Base-by-base conservation (phyloP, 1,140 invertebrate species). In the Mycetomoellerius zeteki region DNA sequence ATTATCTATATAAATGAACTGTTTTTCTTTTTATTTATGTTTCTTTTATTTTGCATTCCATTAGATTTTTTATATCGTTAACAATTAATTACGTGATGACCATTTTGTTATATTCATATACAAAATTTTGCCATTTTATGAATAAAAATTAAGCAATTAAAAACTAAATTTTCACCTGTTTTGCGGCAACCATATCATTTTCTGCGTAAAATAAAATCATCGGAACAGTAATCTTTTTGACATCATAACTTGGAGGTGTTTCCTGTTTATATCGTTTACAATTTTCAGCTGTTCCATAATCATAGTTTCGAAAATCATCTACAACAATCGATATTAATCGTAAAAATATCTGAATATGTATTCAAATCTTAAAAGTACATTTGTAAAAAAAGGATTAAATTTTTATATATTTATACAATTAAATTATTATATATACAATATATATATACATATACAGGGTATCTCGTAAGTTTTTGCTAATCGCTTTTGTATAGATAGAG, bases 181-280 rank as follows among this genome's bases (percentile, higher is more conserved):
- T 14, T 0, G 1, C 12, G 19, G 96, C 96, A 2, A 98, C 90
- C 94, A 95, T 96, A 92, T 98, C 98, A 81, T 97, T 97, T 37
- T 96, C 95, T 16, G 96, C 96, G 89, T 96, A 97, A 90, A 97
- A 96, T 2, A 98, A 91, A 69, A 96, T 96, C 4, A 97, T 95
- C 2, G 97, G 97, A 4, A 96, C 95, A 16, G 92, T 95, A 10
- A 98, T 96, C 71, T 96, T 96, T 21, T 91, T 95, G 1, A 97
- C 80, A 88, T 96, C 93, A 91, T 97, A 97, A 6, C 90, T 56
- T 56, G 96, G 96, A 43, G 97, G 96, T 27, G 86, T 94, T 4
- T 92, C 78, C 82, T 94, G 88, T 21, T 95, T 95, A 90, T 97
- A 97, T 19, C 94, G 91, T 33, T 91, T 89, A n/a, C 95, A 90